Evolutionary conservation across 2,113 vertebrate species (phyloP).

Genomic region (Sisor rabdophorus): DNA sequence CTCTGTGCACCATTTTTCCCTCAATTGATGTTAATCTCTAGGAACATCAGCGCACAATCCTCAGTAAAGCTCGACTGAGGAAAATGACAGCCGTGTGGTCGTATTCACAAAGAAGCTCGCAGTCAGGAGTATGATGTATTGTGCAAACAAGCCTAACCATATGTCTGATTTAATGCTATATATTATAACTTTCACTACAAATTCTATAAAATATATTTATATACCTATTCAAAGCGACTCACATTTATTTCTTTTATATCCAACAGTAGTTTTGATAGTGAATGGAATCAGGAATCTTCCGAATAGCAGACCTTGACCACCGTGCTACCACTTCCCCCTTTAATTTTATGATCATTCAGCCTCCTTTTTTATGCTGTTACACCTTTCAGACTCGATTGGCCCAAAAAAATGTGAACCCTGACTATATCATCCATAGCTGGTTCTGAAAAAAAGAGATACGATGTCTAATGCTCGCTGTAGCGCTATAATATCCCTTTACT

Average conservation of each 20-base stretch:
- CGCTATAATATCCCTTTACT: neutral
- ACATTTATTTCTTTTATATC: no score
- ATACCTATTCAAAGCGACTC: no score
- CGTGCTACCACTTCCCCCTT: no score
- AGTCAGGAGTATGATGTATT: no score
- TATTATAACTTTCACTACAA: no score
- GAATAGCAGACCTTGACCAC: no score
- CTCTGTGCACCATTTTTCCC: neutral
- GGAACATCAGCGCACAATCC: neutral
- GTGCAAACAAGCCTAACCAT: no score
- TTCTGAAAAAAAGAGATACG: neutral
- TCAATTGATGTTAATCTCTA: neutral
- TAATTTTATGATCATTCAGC: no score
- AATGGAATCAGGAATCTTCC: no score
- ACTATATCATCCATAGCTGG: neutral
- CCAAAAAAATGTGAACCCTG: neutral
- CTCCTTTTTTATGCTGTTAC: neutral
- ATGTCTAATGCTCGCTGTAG: neutral
- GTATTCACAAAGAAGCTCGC: neutral
- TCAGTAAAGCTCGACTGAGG: neutral
- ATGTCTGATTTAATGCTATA: no score
- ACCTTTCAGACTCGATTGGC: neutral
- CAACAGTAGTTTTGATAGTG: no score
- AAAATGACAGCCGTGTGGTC: neutral
- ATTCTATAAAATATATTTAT: no score